Evolutionary conservation across 2,113 vertebrate genomes (phyloP).

Genomic region (Notothenia coriiceps): DNA sequence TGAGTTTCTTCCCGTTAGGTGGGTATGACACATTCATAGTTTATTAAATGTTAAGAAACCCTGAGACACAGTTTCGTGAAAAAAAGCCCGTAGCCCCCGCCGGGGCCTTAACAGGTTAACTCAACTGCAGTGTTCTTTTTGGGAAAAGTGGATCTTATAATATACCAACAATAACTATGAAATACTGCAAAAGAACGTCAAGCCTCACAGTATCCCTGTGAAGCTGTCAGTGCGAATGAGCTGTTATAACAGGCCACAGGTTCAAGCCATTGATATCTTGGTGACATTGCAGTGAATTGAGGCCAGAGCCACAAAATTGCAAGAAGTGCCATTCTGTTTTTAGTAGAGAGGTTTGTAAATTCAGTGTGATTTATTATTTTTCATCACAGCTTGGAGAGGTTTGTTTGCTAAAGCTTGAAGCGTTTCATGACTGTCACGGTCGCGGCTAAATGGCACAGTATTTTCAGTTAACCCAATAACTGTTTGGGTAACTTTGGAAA

Average conservation of each 20-base stretch:
- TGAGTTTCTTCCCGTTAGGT: too few relatives aligned
- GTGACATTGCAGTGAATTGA: constrained; percentile 50
- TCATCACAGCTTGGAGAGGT: constrained; percentile 43
- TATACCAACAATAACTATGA: constrained; percentile 44
- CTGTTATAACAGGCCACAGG: constrained; percentile 32
- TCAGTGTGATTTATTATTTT: constrained; percentile 57
- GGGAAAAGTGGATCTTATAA: constrained; percentile 33
- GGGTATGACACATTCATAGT: too few relatives aligned
- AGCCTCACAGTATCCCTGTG: constrained; percentile 38
- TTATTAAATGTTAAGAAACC: too few relatives aligned
- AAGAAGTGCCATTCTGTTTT: constrained; percentile 30
- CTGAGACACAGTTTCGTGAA: too few relatives aligned
- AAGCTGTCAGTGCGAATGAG: constrained; percentile 63
- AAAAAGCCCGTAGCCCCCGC: too few relatives aligned
- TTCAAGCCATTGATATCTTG: constrained; percentile 61
- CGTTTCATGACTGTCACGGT: constrained; percentile 33
- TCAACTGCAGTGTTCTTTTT: constrained; percentile 30
- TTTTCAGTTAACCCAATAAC: constrained; percentile 36
- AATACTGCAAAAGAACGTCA: constrained; percentile 19
- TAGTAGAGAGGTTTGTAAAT: constrained; percentile 36
- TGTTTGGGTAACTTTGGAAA: constrained; percentile 40
- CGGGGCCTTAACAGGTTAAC: not conserved
- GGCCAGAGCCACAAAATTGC: constrained; percentile 28
- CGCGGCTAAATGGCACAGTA: constrained; percentile 24
- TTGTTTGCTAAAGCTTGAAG: constrained; percentile 39